Evolutionary conservation across 1,140 invertebrate genomes (phyloP).

Genomic region (Cydia splendana): DNA sequence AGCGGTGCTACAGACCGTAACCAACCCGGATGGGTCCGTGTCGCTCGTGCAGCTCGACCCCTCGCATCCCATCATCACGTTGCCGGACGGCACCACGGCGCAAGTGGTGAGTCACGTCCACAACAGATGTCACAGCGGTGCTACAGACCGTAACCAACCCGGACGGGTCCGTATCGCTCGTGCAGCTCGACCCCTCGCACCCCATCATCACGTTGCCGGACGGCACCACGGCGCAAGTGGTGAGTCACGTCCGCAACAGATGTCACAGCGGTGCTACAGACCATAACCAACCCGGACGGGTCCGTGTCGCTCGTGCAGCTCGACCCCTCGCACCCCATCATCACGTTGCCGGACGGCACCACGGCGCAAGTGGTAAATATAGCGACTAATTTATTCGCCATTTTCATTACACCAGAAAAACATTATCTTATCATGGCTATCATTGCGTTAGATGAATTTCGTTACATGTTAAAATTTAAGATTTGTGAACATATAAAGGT

Average conservation of each 20-base stretch:
- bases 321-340: constrained; percentile 96
- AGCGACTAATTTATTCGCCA: too few species aligned
- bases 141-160: constrained; percentile 97
- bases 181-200: constrained; percentile 97
- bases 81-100: constrained; percentile 94
- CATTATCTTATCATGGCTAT: too few species aligned
- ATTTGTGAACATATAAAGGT: too few species aligned
- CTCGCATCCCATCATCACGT: constrained; percentile 95
- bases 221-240: constrained; percentile 96
- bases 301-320: constrained; percentile 98
- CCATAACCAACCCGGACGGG: constrained; percentile 97
- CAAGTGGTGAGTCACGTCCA: constrained; percentile 5
- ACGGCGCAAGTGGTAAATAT: constrained; percentile 71
- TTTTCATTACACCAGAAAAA: too few species aligned
- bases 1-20: constrained; percentile 97
- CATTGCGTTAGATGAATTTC: too few species aligned
- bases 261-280: constrained; percentile 94
- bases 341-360: constrained; percentile 96
- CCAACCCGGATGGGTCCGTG: constrained; percentile 97
- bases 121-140: constrained; percentile 87
- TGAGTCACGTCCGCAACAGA: constrained; percentile 56
- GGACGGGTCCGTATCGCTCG: constrained; percentile 97
- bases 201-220: constrained; percentile 97
- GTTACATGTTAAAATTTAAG: too few species aligned
- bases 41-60: constrained; percentile 98